These are phyloP conservation scores for Stegostoma tigrinum DNA, from an alignment of 2,113 vertebrate species.

Conservation along the genomic window DNA sequence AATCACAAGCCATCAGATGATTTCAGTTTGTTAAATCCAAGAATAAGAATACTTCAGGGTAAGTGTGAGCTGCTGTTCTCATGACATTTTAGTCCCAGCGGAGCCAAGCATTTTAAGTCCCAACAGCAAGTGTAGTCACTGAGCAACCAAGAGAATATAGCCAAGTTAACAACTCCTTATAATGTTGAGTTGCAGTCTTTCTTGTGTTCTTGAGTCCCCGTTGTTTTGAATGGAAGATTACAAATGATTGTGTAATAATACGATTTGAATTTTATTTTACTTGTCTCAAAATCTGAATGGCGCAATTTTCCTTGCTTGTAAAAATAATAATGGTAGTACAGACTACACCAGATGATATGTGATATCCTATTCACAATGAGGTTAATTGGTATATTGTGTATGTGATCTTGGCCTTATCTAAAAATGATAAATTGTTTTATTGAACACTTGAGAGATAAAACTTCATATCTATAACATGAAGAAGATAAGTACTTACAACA, in stretches of 20 bases:
- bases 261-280: slow-evolving; percentile 1
- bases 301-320: slow-evolving; percentile 13
- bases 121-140: not conserved
- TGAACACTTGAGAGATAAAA: slow-evolving; percentile 21
- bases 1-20: not conserved
- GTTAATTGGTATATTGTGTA: slow-evolving; percentile 21
- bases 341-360: slow-evolving; percentile 9
- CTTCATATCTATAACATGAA: not conserved
- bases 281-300: not conserved
- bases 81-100: not conserved
- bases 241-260: not conserved
- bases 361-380: not conserved
- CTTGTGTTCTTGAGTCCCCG: not conserved
- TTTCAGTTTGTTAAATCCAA: not conserved
- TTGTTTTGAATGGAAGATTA: not conserved
- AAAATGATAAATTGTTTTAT: slow-evolving; percentile 32
- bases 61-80: not conserved
- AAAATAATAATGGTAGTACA: not conserved
- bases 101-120: too few relatives aligned
- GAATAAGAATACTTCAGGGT: not conserved
- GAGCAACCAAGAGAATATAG: not conserved
- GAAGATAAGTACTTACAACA: not conserved
- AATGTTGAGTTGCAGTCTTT: not conserved
- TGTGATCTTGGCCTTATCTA: not conserved
- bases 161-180: not conserved